A percentile compares a stretch with the other conserved stretches of the same genome.
These are phyloP conservation scores for Syngnathus scovelli DNA, from an alignment of 2,113 vertebrate genomes.

Conservation along the genomic window DNA sequence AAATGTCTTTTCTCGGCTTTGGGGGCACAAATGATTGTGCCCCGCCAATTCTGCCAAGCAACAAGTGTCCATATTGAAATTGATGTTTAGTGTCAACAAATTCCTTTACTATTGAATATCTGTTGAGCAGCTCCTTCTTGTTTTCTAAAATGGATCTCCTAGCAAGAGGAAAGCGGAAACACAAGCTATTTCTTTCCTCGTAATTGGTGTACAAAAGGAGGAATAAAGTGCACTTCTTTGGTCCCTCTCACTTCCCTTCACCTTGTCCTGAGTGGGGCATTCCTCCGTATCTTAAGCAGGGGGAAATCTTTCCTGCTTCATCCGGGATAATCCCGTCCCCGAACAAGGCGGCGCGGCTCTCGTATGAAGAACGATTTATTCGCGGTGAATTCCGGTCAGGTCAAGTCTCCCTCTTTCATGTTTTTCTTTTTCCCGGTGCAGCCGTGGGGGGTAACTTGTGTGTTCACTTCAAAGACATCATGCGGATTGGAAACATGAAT, in stretches of 20 bases:
- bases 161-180: background rate
- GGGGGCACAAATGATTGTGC: background rate
- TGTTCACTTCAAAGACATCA: conserved; percentile 57
- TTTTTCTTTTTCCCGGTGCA: conserved; percentile 33
- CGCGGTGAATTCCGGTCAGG: conserved; percentile 59
- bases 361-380: conserved; percentile 65
- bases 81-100: background rate
- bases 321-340: conserved; percentile 61
- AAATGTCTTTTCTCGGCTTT: background rate
- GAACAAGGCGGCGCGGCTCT: conserved; percentile 45
- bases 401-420: conserved; percentile 51
- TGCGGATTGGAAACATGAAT: conserved; percentile 52
- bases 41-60: too few species aligned
- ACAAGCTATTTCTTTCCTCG: background rate
- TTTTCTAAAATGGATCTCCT: background rate
- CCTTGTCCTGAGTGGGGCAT: conserved; percentile 64
- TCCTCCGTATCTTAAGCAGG: conserved; percentile 68
- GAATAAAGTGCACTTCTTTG: conserved; percentile 48
- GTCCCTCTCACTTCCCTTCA: conserved; percentile 56
- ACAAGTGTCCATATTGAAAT: background rate
- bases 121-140: background rate
- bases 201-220: conserved; percentile 46
- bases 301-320: conserved; percentile 71
- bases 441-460: conserved; percentile 30
- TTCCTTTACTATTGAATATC: background rate